phyloP scores from a whole-genome alignment of 2,888 invertebrate genomes.

The Hyppa rectilinea region DNA sequence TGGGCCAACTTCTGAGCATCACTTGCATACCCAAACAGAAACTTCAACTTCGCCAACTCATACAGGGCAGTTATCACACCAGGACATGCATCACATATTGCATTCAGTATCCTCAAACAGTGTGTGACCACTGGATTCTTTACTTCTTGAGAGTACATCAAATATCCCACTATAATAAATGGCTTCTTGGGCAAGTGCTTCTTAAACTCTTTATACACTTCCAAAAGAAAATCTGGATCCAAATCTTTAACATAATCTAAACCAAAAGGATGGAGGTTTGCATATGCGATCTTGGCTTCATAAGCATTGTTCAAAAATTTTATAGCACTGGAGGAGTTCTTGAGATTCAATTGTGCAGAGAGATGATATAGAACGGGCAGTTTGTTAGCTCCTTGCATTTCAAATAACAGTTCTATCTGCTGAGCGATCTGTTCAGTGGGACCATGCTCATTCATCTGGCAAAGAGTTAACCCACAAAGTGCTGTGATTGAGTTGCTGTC shows the following conservation, averaged over 20 bases:
- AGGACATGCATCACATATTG: conserved; percentile 95
- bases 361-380: conserved; percentile 93
- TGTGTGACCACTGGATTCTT: conserved; percentile 88
- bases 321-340: conserved; percentile 90
- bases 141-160: conserved; percentile 86
- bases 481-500: conserved; percentile 96
- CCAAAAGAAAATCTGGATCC: conserved; percentile 96
- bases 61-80: conserved; percentile 93
- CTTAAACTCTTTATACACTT: conserved; percentile 94
- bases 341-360: conserved; percentile 92
- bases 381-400: conserved; percentile 93
- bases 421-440: conserved; percentile 94
- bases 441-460: conserved; percentile 94
- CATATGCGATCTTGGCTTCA: conserved; percentile 84
- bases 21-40: conserved; percentile 94
- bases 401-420: conserved; percentile 96
- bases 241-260: conserved; percentile 93
- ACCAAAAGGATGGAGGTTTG: conserved; percentile 92
- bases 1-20: conserved; percentile 93
- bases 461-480: conserved; percentile 95
- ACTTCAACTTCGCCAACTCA: conserved; percentile 95
- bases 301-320: conserved; percentile 92
- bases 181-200: conserved; percentile 93
- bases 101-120: conserved; percentile 92
- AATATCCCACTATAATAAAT: conserved; percentile 85